Evolutionary conservation across 2,113 vertebrate genomes (phyloP).

Genomic region (Tragelaphus imberbis): DNA sequence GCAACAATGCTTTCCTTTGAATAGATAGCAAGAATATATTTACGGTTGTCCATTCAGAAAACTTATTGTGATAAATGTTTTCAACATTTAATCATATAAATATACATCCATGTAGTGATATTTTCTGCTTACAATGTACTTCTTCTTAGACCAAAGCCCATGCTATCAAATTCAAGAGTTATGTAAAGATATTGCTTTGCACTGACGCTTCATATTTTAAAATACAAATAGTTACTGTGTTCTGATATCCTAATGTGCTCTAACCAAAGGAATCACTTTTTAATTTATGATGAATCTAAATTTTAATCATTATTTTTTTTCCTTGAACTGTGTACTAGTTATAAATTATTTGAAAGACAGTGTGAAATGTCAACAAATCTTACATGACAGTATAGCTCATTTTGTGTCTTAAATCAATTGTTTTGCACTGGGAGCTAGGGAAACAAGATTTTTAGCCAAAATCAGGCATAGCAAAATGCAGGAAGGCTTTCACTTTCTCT

Average conservation of each 20-base stretch:
- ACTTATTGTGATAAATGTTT: constrained; percentile 36
- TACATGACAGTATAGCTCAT: constrained; percentile 37
- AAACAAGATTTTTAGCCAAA: constrained; percentile 24
- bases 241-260: constrained; percentile 41
- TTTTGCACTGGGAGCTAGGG: background rate
- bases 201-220: constrained; percentile 34
- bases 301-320: constrained; percentile 49
- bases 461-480: background rate
- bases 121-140: constrained; percentile 32
- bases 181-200: background rate
- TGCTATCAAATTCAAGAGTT: constrained; percentile 30
- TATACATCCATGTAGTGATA: background rate
- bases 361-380: constrained; percentile 69
- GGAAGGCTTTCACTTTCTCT: background rate
- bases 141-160: constrained; percentile 41
- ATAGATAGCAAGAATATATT: constrained; percentile 41
- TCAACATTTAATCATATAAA: constrained; percentile 36
- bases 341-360: constrained; percentile 45
- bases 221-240: constrained; percentile 50
- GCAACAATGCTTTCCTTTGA: constrained; percentile 30
- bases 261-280: constrained; percentile 52
- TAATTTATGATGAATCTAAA: constrained; percentile 65
- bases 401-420: constrained; percentile 52
- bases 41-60: constrained; percentile 31
- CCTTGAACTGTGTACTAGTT: constrained; percentile 19